These are phyloP conservation scores for Pachycephus smyrnensis DNA, from an alignment of 2,888 invertebrate genomes.

Conservation along the genomic window DNA sequence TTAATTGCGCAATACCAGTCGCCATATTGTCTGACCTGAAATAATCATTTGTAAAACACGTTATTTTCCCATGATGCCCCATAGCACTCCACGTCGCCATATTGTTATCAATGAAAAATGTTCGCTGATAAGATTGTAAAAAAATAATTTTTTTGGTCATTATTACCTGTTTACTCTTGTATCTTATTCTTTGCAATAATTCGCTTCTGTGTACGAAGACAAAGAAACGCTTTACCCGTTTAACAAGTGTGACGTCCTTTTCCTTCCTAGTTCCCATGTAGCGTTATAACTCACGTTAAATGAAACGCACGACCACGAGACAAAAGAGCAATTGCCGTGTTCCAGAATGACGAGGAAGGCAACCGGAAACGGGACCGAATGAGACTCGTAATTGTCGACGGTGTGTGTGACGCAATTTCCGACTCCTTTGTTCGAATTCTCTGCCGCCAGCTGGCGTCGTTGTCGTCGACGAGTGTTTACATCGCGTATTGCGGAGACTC, in stretches of 20 bases:
- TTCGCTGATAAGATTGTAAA: not conserved
- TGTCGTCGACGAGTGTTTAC: too few relatives aligned
- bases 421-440: not conserved
- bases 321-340: too few relatives aligned
- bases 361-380: not conserved
- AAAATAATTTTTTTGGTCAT: not conserved
- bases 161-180: not conserved
- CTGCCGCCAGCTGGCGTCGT: too few relatives aligned
- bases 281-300: too few relatives aligned
- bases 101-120: not conserved
- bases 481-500: too few relatives aligned
- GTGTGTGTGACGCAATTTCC: slow-evolving; percentile 6
- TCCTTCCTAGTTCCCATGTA: not conserved
- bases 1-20: not conserved
- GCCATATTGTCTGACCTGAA: not conserved
- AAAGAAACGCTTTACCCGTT: not conserved
- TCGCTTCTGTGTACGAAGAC: not conserved
- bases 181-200: not conserved
- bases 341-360: too few relatives aligned
- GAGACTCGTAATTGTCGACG: slow-evolving; percentile 5
- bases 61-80: not conserved
- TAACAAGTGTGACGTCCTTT: not conserved
- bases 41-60: not conserved
- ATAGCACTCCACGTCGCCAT: too few relatives aligned
- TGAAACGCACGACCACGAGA: too few relatives aligned